Evolutionary conservation across 2,888 invertebrate genomes (phyloP).

Genomic region (Leuctra nigra): DNA sequence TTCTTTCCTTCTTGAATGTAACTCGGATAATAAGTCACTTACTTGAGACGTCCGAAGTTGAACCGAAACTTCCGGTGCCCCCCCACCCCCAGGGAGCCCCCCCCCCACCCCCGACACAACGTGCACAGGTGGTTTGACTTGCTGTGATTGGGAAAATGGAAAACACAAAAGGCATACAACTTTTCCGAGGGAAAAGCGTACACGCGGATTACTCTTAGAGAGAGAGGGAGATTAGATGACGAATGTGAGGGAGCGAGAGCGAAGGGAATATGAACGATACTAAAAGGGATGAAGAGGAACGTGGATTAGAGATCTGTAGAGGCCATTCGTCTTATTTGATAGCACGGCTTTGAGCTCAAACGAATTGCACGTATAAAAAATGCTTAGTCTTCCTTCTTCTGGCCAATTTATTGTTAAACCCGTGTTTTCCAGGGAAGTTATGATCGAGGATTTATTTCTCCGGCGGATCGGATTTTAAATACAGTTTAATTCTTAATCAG

Average conservation of each 20-base stretch:
- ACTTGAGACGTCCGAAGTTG: no score
- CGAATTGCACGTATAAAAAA: not conserved
- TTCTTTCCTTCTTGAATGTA: no score
- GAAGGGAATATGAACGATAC: slow-evolving; percentile 16
- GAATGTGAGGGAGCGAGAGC: not conserved
- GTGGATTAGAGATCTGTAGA: slow-evolving; percentile 11
- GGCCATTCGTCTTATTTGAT: slow-evolving; percentile 17
- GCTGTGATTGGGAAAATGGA: not conserved
- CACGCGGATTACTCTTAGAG: not conserved
- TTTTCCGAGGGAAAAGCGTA: not conserved
- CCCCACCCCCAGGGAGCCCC: not conserved
- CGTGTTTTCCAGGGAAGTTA: no score
- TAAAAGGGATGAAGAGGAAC: slow-evolving; percentile 2
- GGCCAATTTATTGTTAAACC: not conserved
- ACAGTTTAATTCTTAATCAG: no score
- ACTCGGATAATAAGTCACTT: no score
- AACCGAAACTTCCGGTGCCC: not conserved
- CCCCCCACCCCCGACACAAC: not conserved
- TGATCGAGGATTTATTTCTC: no score
- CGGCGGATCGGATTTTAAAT: no score
- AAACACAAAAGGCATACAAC: not conserved
- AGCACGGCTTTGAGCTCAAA: slow-evolving; percentile 6
- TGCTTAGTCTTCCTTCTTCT: not conserved
- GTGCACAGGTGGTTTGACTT: slow-evolving; percentile 10
- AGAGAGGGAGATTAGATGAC: slow-evolving; percentile 7